Base-by-base conservation (phyloP, 1,140 invertebrate genomes). In the Asobara japonica region DNA sequence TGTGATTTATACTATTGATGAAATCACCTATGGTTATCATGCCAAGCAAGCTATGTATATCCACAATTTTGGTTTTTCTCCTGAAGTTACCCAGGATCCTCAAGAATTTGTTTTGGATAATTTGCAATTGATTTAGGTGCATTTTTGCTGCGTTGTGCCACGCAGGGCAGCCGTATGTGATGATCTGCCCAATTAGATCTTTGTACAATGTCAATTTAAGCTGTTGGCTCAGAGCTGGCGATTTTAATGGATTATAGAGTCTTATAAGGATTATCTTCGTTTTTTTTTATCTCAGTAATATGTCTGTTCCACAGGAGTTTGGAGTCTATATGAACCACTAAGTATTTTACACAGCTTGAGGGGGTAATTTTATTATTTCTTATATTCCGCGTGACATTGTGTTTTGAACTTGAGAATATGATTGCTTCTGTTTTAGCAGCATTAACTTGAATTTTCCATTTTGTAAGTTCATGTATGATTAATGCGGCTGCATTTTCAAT, bases 381-480 rank as follows among this genome's bases (percentile, higher is more conserved):
- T 3, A 41, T 41, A 13, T 41, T 41, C 33, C 13, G 3, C 2
- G 3, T 51, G 2, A 13, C 41, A 48, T 33, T 72, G n/a, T n/a
- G n/a, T n/a, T n/a, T n/a, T n/a, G n/a, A n/a, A n/a, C n/a, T n/a
- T n/a, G n/a, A n/a, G n/a, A n/a, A n/a, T n/a, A 73, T n/a, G 11
- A 76, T 38, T 4, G 65, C 71, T 33, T 72, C 65, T 25, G 67
- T 75, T 76, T 83, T 83, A 10, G 33, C 36, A 69, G 76, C 20
- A 31, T 83, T 83, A 10, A 81, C 48, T 74, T 72, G 72, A 6
- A 82, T 78, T 33, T 70, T 69, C 81, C 82, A 82, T 69, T 78
- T 78, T 0, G 61, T 68, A 20, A 77, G 60, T 74, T 78, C 80
- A 3, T 69, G 25, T 22, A 68, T 45, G 1, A 80, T 33, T 31